Conservation (phyloP, 2,797 vertebrate species). For the Cossypha caffra region DNA sequence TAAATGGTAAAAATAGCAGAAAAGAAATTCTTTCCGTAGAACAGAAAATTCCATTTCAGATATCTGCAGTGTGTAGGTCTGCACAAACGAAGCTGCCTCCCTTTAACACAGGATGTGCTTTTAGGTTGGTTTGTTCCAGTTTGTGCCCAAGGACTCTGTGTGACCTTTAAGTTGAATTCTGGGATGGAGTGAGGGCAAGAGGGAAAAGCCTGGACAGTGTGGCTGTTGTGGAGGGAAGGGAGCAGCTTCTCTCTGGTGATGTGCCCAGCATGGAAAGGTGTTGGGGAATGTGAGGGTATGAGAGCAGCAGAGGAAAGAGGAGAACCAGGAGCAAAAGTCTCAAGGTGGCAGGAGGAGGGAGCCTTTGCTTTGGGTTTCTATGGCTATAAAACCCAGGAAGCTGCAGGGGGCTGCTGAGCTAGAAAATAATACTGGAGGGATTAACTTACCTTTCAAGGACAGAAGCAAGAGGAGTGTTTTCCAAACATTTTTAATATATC, state of each 20-base stretch:
- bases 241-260: background rate
- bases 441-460: constrained; percentile 5
- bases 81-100: background rate
- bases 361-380: background rate
- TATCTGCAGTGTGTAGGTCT: background rate
- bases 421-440: background rate
- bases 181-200: background rate
- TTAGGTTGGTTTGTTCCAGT: background rate
- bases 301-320: background rate
- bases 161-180: background rate
- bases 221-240: background rate
- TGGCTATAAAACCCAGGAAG: background rate
- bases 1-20: background rate
- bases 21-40: background rate
- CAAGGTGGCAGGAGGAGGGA: background rate
- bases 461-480: background rate
- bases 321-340: background rate
- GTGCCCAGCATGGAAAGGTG: background rate
- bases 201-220: background rate
- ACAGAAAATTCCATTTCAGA: background rate
- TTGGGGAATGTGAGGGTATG: background rate
- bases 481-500: background rate
- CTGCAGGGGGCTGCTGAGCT: background rate
- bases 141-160: background rate
- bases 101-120: background rate